Evolutionary conservation across 2,797 vertebrate genomes (phyloP).

Genomic region (Propithecus deckenii): DNA sequence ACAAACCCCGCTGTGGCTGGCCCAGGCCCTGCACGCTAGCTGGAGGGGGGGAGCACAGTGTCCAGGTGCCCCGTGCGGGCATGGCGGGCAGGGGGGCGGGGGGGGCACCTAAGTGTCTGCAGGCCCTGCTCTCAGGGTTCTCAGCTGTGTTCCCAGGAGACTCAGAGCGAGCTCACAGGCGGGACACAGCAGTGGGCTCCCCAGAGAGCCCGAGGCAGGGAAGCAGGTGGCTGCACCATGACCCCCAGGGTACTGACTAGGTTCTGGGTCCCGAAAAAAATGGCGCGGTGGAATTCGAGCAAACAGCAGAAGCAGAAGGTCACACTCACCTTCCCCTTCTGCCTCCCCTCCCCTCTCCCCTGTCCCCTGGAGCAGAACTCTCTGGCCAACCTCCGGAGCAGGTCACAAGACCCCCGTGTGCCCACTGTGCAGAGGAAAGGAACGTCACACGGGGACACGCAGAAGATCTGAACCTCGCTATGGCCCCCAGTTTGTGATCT

Average conservation of each 20-base stretch:
- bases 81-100: too few relatives aligned
- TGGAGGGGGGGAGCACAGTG: fast-evolving
- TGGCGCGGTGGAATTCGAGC: neutral
- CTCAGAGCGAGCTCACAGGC: neutral
- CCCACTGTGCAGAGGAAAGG: neutral
- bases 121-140: neutral
- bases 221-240: neutral
- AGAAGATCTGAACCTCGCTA: too few relatives aligned
- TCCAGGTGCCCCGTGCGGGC: too few relatives aligned
- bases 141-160: neutral
- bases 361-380: neutral
- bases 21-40: too few relatives aligned
- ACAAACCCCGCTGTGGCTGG: neutral
- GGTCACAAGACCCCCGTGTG: neutral
- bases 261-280: neutral
- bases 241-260: neutral
- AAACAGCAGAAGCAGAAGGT: neutral
- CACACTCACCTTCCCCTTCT: neutral
- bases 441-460: neutral
- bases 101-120: neutral
- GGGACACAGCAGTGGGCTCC: neutral
- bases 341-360: neutral
- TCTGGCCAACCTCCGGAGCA: neutral
- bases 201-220: neutral
- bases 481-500: too few relatives aligned